Conservation (phyloP, 2,888 invertebrate species). For the Pterostichus madidus region DNA sequence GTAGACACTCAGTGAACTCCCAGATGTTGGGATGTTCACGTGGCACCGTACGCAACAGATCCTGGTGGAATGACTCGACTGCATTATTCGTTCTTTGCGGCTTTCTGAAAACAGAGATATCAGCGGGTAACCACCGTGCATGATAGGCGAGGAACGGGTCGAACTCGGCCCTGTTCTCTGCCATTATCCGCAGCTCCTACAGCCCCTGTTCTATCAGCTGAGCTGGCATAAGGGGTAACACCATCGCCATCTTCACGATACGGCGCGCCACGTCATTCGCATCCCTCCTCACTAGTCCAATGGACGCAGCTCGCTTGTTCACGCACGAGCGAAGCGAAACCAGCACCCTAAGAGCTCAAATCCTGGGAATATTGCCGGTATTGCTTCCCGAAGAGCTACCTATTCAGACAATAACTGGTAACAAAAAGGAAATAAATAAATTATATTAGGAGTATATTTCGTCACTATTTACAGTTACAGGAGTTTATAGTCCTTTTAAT, state of each 20-base stretch:
- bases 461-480: no score
- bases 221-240: slow-evolving; percentile 28
- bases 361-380: background rate
- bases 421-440: no score
- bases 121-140: slow-evolving; percentile 24
- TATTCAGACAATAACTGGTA: no score
- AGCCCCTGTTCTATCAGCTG: no score
- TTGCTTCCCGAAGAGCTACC: slow-evolving; percentile 2
- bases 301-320: slow-evolving; percentile 15
- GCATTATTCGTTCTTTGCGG: no score
- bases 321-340: slow-evolving; percentile 35
- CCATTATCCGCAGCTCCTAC: background rate
- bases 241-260: slow-evolving; percentile 37
- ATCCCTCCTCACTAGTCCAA: background rate
- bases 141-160: slow-evolving; percentile 12
- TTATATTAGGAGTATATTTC: no score
- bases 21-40: slow-evolving; percentile 40
- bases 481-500: no score
- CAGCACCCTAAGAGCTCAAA: slow-evolving; percentile 14
- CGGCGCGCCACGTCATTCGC: background rate
- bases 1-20: background rate
- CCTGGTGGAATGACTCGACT: slow-evolving; percentile 31
- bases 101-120: no score
- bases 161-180: slow-evolving; percentile 11
- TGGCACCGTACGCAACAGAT: background rate